Conservation (phyloP, 2,888 invertebrate genomes). For the Pollenia amentaria region DNA sequence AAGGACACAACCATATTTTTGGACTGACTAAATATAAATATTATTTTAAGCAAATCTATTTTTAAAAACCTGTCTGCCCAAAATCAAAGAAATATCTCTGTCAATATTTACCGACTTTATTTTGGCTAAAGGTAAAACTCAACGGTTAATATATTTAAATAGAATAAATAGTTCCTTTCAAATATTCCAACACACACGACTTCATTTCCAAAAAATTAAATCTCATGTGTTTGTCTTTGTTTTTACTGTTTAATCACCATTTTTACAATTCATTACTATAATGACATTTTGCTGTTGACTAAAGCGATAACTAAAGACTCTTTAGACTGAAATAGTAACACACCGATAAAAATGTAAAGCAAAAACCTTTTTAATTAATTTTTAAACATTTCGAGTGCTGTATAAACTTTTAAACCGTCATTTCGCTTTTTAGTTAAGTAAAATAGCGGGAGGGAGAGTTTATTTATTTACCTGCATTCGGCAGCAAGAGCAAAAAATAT, state of each 20-base stretch:
- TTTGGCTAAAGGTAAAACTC: not conserved
- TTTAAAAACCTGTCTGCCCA: not conserved
- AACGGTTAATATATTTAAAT: not conserved
- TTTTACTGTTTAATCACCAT: slow-evolving; percentile 27
- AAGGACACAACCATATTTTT: too few relatives aligned
- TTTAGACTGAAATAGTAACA: slow-evolving; percentile 26
- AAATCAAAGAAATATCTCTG: slow-evolving; percentile 9
- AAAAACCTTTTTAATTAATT: slow-evolving; percentile 70
- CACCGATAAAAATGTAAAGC: slow-evolving; percentile 9
- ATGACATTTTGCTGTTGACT: slow-evolving; percentile 64
- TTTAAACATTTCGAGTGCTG: slow-evolving; percentile 72
- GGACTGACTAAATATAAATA: too few relatives aligned
- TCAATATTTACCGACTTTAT: not conserved
- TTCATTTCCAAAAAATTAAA: not conserved
- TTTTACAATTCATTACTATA: slow-evolving; percentile 61
- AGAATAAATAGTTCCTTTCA: not conserved
- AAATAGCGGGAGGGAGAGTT: not conserved
- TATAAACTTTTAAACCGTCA: slow-evolving; percentile 75
- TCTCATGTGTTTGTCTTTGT: not conserved
- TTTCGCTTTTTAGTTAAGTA: slow-evolving; percentile 46
- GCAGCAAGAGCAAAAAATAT: slow-evolving; percentile 1
- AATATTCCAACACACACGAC: not conserved
- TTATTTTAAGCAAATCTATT: not conserved
- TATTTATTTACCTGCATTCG: slow-evolving; percentile 17
- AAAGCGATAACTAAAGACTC: slow-evolving; percentile 28